Conservation (phyloP, 2,113 vertebrate species). For the Miniopterus natalensis region DNA sequence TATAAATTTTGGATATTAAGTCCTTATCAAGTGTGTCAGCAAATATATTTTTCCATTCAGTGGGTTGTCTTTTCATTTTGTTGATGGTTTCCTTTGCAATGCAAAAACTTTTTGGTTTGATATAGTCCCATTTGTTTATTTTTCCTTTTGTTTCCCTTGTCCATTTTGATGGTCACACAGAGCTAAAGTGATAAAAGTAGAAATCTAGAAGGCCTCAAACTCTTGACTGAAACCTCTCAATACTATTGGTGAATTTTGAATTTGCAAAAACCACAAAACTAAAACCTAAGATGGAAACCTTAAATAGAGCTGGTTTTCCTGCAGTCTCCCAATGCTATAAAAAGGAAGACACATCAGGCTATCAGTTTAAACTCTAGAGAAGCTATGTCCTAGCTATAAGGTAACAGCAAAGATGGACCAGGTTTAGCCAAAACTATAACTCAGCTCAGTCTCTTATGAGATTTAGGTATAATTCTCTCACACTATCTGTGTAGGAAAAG, state of each 20-base stretch:
- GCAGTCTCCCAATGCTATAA: not conserved
- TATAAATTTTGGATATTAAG: too few relatives aligned
- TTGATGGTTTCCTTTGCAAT: too few relatives aligned
- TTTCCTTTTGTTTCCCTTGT: too few relatives aligned
- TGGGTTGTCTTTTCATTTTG: too few relatives aligned
- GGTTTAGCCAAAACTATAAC: not conserved
- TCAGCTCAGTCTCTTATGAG: not conserved
- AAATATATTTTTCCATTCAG: too few relatives aligned
- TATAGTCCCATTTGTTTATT: too few relatives aligned
- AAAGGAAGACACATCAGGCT: not conserved
- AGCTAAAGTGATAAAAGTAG: not conserved
- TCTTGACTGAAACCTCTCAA: not conserved
- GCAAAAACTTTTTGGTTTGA: too few relatives aligned
- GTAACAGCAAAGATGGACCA: not conserved
- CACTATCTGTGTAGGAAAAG: not conserved
- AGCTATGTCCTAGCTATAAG: not conserved
- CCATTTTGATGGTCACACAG: not conserved
- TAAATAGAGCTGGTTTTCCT: not conserved
- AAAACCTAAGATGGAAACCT: not conserved
- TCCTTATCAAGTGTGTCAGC: too few relatives aligned
- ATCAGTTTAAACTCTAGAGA: not conserved
- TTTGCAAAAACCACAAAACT: not conserved
- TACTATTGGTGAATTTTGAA: constrained; percentile 28
- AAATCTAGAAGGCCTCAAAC: not conserved
- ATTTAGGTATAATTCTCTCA: not conserved